Evolutionary conservation across 1,140 invertebrate genomes (phyloP).

Genomic region (Bombus waltoni): DNA sequence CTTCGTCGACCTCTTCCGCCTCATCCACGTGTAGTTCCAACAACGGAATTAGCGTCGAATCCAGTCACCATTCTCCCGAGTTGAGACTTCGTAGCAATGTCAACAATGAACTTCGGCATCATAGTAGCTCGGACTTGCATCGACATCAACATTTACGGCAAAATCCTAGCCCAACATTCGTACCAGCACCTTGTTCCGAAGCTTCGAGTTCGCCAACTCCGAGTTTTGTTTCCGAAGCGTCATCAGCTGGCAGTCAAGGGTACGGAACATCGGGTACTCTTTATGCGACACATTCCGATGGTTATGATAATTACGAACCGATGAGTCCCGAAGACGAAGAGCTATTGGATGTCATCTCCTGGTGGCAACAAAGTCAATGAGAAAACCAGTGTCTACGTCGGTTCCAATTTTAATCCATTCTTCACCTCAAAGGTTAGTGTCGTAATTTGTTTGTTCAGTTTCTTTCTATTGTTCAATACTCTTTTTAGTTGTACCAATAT

Average conservation of each 20-base stretch:
- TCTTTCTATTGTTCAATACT: neutral
- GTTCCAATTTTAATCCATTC: neutral
- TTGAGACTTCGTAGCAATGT: constrained; percentile 62
- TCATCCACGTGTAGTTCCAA: constrained; percentile 57
- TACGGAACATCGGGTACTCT: constrained; percentile 81
- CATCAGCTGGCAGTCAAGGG: constrained; percentile 83
- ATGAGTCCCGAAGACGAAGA: constrained; percentile 96
- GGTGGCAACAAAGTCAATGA: constrained; percentile 89
- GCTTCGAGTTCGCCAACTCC: constrained; percentile 91
- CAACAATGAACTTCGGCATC: constrained; percentile 59
- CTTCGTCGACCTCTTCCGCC: constrained; percentile 62
- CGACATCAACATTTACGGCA: constrained; percentile 67
- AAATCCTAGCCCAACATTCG: constrained; percentile 74
- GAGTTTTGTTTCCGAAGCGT: constrained; percentile 90
- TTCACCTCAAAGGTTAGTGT: constrained; percentile 66
- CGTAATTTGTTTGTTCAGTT: constrained; percentile 20
- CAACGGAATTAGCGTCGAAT: constrained; percentile 37
- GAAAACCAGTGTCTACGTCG: constrained; percentile 9
- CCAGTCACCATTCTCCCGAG: constrained; percentile 50
- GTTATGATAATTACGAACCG: constrained; percentile 90
- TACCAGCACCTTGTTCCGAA: constrained; percentile 87
- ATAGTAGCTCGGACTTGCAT: constrained; percentile 53
- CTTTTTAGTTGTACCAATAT: neutral
- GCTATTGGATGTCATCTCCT: constrained; percentile 93
- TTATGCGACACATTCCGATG: constrained; percentile 84